Evolutionary conservation across 92 coral and sea anemone species (phyloP).

Genomic region (Phymanthus crucifer): DNA sequence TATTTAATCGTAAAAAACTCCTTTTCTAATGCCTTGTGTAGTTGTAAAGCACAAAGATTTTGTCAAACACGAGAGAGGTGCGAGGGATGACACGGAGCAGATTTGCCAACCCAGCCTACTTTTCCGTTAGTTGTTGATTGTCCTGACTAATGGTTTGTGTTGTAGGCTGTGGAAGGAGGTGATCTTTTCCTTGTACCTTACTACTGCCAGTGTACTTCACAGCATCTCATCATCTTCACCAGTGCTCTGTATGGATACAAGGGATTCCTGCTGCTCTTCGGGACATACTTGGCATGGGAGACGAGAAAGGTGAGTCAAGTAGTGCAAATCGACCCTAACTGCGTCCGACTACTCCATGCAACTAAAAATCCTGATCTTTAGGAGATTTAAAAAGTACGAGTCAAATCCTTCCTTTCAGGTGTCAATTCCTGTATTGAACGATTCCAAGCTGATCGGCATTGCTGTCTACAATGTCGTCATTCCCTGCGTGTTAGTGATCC

Average conservation of each 20-base stretch:
- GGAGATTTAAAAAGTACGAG: background rate
- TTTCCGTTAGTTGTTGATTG: no score
- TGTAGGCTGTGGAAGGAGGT: constrained; percentile 40
- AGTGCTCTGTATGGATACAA: constrained; percentile 69
- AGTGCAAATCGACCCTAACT: no score
- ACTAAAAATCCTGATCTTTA: background rate
- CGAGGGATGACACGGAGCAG: no score
- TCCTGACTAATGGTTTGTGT: background rate
- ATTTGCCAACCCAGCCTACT: no score
- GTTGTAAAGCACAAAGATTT: no score
- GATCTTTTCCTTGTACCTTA: constrained; percentile 48
- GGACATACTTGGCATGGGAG: constrained; percentile 77
- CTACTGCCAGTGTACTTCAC: constrained; percentile 60
- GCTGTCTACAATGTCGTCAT: constrained; percentile 76
- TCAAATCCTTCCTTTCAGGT: constrained; percentile 6
- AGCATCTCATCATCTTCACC: constrained; percentile 53
- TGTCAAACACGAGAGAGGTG: no score
- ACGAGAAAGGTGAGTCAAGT: constrained; percentile 67
- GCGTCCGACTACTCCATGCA: background rate
- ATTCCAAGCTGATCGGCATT: constrained; percentile 73
- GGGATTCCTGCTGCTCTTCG: constrained; percentile 70
- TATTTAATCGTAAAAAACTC: no score
- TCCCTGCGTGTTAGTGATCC: constrained; percentile 75
- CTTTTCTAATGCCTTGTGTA: no score
- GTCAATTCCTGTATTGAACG: constrained; percentile 56